phyloP scores from a whole-genome alignment of 2,888 invertebrate species.

The Amiota mariae region DNA sequence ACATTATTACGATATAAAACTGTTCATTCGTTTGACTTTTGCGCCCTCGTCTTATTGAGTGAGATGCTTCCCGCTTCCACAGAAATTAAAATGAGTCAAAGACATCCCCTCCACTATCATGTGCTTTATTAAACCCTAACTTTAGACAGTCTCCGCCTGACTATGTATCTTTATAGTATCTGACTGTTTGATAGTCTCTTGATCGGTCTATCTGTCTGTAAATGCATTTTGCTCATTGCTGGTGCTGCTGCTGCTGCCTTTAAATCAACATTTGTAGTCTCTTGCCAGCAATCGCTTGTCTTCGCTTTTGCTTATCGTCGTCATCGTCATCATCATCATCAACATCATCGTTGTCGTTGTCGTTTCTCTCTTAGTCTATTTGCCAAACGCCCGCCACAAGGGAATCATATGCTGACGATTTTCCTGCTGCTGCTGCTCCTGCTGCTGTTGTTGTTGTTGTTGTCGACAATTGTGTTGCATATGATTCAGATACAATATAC shows the following conservation, averaged over 20 bases:
- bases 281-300: slow-evolving; percentile 43
- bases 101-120: too few species aligned
- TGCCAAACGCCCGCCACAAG: slow-evolving; percentile 29
- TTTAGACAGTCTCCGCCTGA: slow-evolving; percentile 5
- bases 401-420: slow-evolving; percentile 20
- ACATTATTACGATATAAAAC: slow-evolving; percentile 19
- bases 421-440: slow-evolving; percentile 33
- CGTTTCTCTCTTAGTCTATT: slow-evolving; percentile 28
- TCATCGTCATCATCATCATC: not conserved
- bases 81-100: too few species aligned
- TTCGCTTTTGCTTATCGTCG: slow-evolving; percentile 10
- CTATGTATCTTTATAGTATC: not conserved
- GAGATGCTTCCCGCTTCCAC: too few species aligned
- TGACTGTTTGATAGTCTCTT: not conserved
- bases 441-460: slow-evolving; percentile 49
- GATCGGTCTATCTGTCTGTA: not conserved
- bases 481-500: slow-evolving; percentile 21
- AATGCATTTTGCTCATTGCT: not conserved
- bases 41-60: not conserved
- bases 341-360: slow-evolving; percentile 54
- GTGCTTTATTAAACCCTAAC: not conserved
- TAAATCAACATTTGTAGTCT: slow-evolving; percentile 37
- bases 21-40: not conserved
- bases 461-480: slow-evolving; percentile 56
- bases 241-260: slow-evolving; percentile 1